These are phyloP conservation scores for Dreissena polymorpha DNA, from an alignment of 1,140 invertebrate genomes.

Conservation along the genomic window DNA sequence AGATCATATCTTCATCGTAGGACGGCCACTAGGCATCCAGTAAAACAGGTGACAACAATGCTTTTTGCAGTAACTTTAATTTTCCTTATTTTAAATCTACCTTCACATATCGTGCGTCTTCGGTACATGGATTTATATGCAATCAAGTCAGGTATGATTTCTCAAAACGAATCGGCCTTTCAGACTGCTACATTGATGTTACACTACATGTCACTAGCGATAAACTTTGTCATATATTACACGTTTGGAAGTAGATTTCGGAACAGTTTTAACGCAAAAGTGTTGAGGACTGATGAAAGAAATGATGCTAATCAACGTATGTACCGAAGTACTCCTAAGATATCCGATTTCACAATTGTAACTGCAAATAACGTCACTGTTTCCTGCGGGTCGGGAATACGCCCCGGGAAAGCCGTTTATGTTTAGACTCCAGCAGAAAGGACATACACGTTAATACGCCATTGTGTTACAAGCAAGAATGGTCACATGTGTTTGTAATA, in stretches of 20 bases:
- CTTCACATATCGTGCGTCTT: slow-evolving; percentile 80
- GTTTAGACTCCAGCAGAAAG: too few species aligned
- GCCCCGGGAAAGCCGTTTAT: too few species aligned
- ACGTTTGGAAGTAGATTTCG: slow-evolving; percentile 65
- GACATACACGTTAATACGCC: too few species aligned
- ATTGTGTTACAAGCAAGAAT: too few species aligned
- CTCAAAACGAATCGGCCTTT: slow-evolving; percentile 71
- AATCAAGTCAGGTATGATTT: neutral
- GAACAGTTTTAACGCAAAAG: neutral
- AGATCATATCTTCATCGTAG: slow-evolving; percentile 27
- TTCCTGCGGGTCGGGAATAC: too few species aligned
- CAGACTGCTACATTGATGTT: slow-evolving; percentile 83
- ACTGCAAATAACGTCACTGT: too few species aligned
- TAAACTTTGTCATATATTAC: slow-evolving; percentile 90
- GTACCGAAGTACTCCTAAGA: too few species aligned
- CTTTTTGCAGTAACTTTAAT: slow-evolving; percentile 89
- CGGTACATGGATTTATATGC: slow-evolving; percentile 66
- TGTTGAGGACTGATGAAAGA: too few species aligned
- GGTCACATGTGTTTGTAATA: too few species aligned
- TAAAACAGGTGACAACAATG: slow-evolving; percentile 89
- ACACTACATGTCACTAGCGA: slow-evolving; percentile 90
- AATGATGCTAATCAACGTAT: too few species aligned
- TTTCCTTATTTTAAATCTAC: slow-evolving; percentile 89
- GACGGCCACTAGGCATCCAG: slow-evolving; percentile 75
- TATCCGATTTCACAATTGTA: too few species aligned